These are phyloP conservation scores for Heteropelma amictum DNA, from an alignment of 2,888 invertebrate genomes.

Conservation along the genomic window DNA sequence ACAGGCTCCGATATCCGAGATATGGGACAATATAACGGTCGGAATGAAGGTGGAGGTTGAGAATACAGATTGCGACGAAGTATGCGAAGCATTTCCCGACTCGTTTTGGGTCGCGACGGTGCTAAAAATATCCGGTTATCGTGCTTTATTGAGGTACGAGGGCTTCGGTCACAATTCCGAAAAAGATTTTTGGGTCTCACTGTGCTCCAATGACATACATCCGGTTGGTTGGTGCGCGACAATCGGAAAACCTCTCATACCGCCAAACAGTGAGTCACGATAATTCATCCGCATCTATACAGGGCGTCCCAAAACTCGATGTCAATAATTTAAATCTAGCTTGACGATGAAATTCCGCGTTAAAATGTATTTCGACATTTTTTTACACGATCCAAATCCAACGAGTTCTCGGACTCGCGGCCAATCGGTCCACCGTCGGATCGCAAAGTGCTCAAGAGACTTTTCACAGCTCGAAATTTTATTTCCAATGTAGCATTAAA, in stretches of 20 bases:
- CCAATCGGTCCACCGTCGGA: no score
- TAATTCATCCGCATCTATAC: background rate
- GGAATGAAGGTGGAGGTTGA: conserved; percentile 96
- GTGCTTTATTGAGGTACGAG: conserved; percentile 91
- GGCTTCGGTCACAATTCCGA: conserved; percentile 93
- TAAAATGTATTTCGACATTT: no score
- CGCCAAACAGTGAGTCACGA: conserved; percentile 87
- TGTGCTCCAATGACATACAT: conserved; percentile 96
- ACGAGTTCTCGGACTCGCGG: no score
- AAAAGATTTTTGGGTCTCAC: conserved; percentile 97
- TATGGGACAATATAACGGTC: conserved; percentile 93
- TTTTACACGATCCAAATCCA: no score
- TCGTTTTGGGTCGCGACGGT: conserved; percentile 99
- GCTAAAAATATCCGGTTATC: conserved; percentile 92
- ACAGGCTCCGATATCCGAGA: conserved; percentile 90
- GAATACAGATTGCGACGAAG: conserved; percentile 92
- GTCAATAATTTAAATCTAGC: background rate
- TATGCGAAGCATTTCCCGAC: conserved; percentile 87
- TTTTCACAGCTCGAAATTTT: no score
- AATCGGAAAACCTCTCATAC: conserved; percentile 95
- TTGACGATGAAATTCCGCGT: no score
- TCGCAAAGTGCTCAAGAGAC: no score
- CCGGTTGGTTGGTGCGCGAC: conserved; percentile 99
- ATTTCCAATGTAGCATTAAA: no score
- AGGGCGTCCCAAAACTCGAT: background rate